These are phyloP conservation scores for Clarias batrachus DNA, from an alignment of 2,113 vertebrate genomes.

Conservation along the genomic window DNA sequence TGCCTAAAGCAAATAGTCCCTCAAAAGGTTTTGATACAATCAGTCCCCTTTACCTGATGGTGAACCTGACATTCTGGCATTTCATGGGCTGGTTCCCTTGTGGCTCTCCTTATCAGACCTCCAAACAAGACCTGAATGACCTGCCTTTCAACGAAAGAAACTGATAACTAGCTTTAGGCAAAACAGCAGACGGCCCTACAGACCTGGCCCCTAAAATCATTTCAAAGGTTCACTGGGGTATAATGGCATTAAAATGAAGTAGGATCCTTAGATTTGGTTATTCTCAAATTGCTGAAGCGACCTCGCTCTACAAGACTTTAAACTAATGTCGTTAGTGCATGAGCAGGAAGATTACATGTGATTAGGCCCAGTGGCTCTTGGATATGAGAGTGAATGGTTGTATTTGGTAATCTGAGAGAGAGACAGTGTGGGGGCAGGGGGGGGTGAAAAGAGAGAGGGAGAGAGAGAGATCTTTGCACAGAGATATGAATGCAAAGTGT, in stretches of 20 bases:
- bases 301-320: constrained; percentile 46
- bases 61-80: constrained; percentile 55
- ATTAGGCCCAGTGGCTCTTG: constrained; percentile 49
- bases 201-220: constrained; percentile 45
- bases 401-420: constrained; percentile 40
- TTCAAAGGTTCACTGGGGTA: constrained; percentile 48
- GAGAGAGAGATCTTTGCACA: background rate
- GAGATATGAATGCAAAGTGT: constrained; percentile 27
- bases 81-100: constrained; percentile 45
- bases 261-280: constrained; percentile 51
- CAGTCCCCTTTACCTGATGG: constrained; percentile 54
- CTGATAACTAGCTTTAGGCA: constrained; percentile 53
- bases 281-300: constrained; percentile 48
- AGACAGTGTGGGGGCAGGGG: constrained; percentile 7
- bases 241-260: constrained; percentile 51
- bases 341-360: constrained; percentile 44
- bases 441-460: constrained; percentile 45
- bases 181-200: constrained; percentile 42
- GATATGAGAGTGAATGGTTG: constrained; percentile 38
- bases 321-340: constrained; percentile 45
- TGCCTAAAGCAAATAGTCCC: constrained; percentile 37
- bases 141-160: constrained; percentile 48
- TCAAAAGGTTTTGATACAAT: constrained; percentile 52
- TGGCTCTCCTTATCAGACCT: constrained; percentile 52
- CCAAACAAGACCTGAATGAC: constrained; percentile 57